Evolutionary conservation across 2,113 vertebrate species (phyloP).

Genomic region (Cephalopterus ornatus): DNA sequence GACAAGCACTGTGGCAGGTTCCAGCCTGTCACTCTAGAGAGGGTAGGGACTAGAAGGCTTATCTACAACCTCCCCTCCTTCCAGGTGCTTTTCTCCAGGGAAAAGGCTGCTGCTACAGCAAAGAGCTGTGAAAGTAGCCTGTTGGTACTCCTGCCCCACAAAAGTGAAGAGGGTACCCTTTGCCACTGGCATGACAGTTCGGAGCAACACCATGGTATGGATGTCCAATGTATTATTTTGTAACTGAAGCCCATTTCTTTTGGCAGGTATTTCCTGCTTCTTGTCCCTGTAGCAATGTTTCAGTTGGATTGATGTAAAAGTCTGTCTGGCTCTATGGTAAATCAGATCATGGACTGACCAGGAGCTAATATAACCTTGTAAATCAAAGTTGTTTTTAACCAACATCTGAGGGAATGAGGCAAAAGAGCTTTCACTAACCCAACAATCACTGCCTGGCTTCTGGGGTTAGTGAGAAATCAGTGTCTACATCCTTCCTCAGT

Average conservation of each 20-base stretch:
- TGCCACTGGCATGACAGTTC: background rate
- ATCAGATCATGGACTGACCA: background rate
- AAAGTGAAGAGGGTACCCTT: background rate
- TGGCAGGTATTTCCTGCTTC: background rate
- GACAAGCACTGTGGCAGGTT: background rate
- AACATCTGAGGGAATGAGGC: background rate
- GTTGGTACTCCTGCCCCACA: background rate
- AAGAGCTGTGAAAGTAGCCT: background rate
- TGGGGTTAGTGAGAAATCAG: background rate
- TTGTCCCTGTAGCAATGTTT: background rate
- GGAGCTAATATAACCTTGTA: background rate
- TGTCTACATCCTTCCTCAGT: background rate
- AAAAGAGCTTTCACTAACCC: background rate
- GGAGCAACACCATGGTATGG: background rate
- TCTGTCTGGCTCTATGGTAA: background rate
- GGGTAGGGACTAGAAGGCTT: background rate
- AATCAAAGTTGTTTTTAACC: background rate
- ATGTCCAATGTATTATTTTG: accelerated
- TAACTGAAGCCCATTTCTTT: background rate
- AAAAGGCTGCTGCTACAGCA: background rate
- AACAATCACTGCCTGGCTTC: background rate
- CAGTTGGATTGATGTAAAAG: background rate
- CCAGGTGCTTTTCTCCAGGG: background rate
- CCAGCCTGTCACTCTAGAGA: background rate
- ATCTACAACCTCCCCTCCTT: background rate